phyloP scores from a whole-genome alignment of 2,113 vertebrate genomes.

The Chroicocephalus ridibundus region DNA sequence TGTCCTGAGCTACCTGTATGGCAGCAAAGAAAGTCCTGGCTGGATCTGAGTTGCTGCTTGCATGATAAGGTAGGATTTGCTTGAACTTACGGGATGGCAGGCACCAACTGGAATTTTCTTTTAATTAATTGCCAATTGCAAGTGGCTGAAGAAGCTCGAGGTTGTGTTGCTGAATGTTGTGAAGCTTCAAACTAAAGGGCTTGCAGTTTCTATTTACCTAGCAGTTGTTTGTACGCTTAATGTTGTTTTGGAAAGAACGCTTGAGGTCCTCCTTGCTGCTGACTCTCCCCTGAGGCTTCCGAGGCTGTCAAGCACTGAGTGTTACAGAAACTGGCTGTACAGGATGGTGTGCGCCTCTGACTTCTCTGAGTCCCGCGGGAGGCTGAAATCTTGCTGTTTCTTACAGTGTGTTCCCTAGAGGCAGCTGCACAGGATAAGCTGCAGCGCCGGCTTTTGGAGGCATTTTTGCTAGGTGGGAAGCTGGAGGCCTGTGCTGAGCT shows the following conservation, averaged over 20 bases:
- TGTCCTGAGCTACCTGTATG: rapidly evolving
- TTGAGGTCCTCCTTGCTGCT: not conserved
- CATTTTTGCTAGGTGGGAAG: not conserved
- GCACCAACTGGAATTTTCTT: rapidly evolving
- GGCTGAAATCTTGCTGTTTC: not conserved
- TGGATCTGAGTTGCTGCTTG: not conserved
- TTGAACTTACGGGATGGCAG: not conserved
- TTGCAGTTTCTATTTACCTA: not conserved
- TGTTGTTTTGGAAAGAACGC: not conserved
- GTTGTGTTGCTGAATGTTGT: not conserved
- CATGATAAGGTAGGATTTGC: not conserved
- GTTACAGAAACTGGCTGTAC: not conserved
- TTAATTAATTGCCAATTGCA: not conserved
- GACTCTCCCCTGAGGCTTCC: not conserved
- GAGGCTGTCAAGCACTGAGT: not conserved
- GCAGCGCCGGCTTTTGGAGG: not conserved
- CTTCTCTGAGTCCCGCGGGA: not conserved
- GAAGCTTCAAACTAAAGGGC: not conserved
- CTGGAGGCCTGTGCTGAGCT: not conserved
- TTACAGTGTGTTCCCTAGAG: rapidly evolving
- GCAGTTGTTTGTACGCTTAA: not conserved
- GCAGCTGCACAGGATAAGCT: not conserved
- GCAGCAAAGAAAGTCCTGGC: not conserved
- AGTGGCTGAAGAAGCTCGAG: rapidly evolving
- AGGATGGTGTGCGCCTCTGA: not conserved